Conservation (phyloP, 2,797 vertebrate species). For the Fringilla coelebs region DNA sequence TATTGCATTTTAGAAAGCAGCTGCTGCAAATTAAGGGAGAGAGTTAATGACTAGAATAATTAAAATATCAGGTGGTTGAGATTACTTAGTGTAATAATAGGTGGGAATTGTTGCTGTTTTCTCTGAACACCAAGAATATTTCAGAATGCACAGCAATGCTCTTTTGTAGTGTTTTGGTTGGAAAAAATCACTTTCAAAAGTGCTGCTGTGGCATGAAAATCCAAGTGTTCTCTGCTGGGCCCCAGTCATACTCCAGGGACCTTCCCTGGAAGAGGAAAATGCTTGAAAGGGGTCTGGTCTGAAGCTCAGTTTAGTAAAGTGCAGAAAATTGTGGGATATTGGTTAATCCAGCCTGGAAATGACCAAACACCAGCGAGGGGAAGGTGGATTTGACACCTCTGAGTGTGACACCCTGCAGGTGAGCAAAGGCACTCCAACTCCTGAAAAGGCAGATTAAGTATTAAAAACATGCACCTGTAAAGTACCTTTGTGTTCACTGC, state of each 20-base stretch:
- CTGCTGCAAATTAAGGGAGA: conserved; percentile 1
- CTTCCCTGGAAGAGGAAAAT: neutral
- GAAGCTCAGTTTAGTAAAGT: neutral
- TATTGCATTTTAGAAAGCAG: conserved; percentile 10
- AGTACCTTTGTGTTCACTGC: neutral
- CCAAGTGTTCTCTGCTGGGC: neutral
- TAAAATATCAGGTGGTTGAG: neutral
- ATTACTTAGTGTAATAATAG: neutral
- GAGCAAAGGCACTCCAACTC: neutral
- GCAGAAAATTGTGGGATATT: neutral
- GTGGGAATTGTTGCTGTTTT: neutral
- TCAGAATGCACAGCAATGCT: neutral
- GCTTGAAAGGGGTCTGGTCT: neutral
- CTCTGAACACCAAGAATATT: neutral
- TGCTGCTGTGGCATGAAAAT: neutral
- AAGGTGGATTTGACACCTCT: neutral
- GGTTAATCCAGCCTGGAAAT: neutral
- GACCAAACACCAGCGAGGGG: neutral
- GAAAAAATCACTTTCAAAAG: neutral
- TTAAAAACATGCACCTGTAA: neutral
- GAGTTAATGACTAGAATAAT: neutral
- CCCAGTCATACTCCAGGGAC: neutral
- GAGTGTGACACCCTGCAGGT: neutral
- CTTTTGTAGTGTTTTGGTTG: neutral
- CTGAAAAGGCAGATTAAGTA: neutral